Conservation (phyloP, 2,113 vertebrate genomes). For the Taxidea taxus region DNA sequence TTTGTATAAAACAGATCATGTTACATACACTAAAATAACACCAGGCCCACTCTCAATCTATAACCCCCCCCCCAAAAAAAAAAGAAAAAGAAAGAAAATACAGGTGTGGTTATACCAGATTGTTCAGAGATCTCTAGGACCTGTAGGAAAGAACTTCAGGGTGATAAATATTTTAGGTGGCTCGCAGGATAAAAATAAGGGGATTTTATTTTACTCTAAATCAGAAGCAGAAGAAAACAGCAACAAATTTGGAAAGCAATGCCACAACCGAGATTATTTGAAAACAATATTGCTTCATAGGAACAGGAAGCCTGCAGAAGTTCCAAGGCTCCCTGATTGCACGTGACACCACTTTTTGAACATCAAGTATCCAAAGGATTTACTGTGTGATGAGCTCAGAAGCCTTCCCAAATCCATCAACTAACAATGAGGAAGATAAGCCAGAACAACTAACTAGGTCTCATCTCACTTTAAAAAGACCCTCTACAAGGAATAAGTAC, state of each 20-base stretch:
- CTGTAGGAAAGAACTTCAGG: background rate
- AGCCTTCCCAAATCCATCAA: background rate
- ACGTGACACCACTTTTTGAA: background rate
- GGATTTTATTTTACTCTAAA: background rate
- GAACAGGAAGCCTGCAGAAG: background rate
- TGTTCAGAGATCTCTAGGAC: background rate
- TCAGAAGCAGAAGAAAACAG: background rate
- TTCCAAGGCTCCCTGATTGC: background rate
- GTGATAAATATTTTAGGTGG: background rate
- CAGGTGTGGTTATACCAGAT: background rate
- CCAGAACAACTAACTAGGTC: background rate
- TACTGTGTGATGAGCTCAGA: background rate
- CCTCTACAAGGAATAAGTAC: background rate
- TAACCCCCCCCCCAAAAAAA: too few relatives aligned
- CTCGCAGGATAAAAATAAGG: background rate
- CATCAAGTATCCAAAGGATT: background rate
- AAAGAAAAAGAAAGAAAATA: constrained; percentile 20
- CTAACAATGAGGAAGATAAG: background rate
- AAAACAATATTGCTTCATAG: background rate
- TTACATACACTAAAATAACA: background rate
- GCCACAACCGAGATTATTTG: background rate
- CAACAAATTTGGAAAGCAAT: background rate
- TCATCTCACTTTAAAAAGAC: background rate
- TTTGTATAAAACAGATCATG: background rate
- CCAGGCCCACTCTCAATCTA: background rate